A percentile compares a stretch with the other conserved stretches of the same genome.
Conservation (phyloP, 2,113 vertebrate species). For the Clarias magur region DNA sequence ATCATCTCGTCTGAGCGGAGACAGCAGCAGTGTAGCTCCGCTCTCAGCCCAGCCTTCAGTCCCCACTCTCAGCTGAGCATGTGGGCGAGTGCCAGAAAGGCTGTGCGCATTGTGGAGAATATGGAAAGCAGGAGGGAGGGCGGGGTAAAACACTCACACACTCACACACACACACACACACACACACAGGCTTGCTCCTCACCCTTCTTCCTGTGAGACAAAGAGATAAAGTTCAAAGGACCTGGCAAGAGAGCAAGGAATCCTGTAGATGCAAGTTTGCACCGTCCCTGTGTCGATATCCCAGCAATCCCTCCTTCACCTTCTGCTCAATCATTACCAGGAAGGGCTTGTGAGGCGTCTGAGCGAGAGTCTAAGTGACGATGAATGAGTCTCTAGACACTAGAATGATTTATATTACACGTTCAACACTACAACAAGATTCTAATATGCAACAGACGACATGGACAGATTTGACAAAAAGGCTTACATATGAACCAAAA, state of each 20-base stretch:
- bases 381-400: neutral
- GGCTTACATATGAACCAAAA: neutral
- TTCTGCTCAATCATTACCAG: neutral
- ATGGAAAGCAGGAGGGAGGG: conserved; percentile 4
- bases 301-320: neutral
- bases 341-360: neutral
- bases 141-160: neutral
- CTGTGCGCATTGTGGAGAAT: conserved; percentile 37
- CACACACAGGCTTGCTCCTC: conserved; percentile 16
- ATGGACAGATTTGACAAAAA: neutral
- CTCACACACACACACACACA: conserved; percentile 28
- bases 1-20: conserved; percentile 6
- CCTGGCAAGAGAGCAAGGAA: conserved; percentile 59
- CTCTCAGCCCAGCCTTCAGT: conserved; percentile 12
- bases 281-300: conserved; percentile 50
- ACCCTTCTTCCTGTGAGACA: conserved; percentile 35
- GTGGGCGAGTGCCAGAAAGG: conserved; percentile 33
- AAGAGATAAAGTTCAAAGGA: conserved; percentile 74
- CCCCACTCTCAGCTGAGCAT: conserved; percentile 39
- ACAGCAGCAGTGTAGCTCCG: conserved; percentile 18
- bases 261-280: conserved; percentile 65
- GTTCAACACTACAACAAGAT: neutral
- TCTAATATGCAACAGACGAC: no score
- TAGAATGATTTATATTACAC: neutral
- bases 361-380: neutral